A percentile compares a stretch with the other conserved stretches of the same genome.
These are phyloP conservation scores for Gymnothorax javanicus DNA, from an alignment of 2,797 vertebrate species.

Conservation along the genomic window DNA sequence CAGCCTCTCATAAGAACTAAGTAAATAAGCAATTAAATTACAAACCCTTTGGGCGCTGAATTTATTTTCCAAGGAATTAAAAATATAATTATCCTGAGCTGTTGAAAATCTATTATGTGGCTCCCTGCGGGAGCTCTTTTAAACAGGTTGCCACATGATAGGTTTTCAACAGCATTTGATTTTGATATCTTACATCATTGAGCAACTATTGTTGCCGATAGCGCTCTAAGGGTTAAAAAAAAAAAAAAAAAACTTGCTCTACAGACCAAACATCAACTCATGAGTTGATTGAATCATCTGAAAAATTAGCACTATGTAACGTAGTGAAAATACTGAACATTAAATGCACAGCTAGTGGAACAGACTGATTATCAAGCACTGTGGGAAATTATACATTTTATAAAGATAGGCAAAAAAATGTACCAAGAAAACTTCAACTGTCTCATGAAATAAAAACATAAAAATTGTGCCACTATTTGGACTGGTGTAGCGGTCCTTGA, in stretches of 20 bases:
- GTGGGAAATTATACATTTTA: not conserved
- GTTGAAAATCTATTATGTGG: no score
- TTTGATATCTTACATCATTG: no score
- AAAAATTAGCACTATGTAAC: not conserved
- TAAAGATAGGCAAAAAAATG: not conserved
- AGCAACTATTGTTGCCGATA: no score
- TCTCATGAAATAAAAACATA: not conserved
- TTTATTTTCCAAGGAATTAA: no score
- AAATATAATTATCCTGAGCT: no score
- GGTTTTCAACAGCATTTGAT: no score
- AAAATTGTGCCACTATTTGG: not conserved
- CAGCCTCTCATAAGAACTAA: not conserved
- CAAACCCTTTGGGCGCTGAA: no score
- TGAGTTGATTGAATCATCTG: not conserved
- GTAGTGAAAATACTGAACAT: not conserved
- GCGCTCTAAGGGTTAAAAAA: no score
- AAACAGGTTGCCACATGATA: no score
- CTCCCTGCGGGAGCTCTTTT: no score
- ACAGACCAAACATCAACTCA: not conserved
- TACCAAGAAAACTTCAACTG: no score
- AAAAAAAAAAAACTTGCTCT: not conserved
- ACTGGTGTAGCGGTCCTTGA: no score
- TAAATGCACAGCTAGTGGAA: not conserved
- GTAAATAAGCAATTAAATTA: not conserved
- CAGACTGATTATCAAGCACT: not conserved